Evolutionary conservation across 2,888 invertebrate species (phyloP).

Genomic region (Folsomia candida): DNA sequence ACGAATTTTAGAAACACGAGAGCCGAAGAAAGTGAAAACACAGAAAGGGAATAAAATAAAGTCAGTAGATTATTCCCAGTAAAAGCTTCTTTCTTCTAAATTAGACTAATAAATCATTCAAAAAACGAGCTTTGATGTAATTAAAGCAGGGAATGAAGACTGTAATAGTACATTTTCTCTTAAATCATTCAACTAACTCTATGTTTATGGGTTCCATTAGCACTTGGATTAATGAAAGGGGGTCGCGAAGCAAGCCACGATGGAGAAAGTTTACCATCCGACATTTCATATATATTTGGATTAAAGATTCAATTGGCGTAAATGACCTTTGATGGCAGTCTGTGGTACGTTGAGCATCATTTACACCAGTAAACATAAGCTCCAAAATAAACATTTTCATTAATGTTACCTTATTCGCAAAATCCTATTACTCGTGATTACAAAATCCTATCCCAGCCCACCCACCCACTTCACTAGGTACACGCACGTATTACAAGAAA

Average conservation of each 20-base stretch:
- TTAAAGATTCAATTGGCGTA: background rate
- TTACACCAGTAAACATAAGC: too few relatives aligned
- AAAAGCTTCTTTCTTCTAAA: background rate
- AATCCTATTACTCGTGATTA: too few relatives aligned
- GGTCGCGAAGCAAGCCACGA: background rate
- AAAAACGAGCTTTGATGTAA: background rate
- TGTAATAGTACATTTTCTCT: background rate
- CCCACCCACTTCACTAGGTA: too few relatives aligned
- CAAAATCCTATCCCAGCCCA: too few relatives aligned
- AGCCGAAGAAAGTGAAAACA: background rate
- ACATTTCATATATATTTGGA: background rate
- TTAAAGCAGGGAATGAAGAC: background rate
- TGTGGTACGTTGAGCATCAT: too few relatives aligned
- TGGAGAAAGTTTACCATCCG: background rate
- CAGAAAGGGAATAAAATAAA: background rate
- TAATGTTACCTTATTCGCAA: too few relatives aligned
- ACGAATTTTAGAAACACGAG: background rate
- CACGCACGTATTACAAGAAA: too few relatives aligned
- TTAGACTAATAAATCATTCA: constrained; percentile 14
- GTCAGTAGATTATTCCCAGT: background rate
- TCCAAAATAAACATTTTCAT: too few relatives aligned
- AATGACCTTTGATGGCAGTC: background rate
- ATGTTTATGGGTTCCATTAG: background rate
- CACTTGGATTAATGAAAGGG: background rate
- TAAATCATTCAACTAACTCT: background rate